Evolutionary conservation across 2,797 vertebrate species (phyloP), one percentile per base, ranked within the genome.

Genomic region (Vipera ursinii): DNA sequence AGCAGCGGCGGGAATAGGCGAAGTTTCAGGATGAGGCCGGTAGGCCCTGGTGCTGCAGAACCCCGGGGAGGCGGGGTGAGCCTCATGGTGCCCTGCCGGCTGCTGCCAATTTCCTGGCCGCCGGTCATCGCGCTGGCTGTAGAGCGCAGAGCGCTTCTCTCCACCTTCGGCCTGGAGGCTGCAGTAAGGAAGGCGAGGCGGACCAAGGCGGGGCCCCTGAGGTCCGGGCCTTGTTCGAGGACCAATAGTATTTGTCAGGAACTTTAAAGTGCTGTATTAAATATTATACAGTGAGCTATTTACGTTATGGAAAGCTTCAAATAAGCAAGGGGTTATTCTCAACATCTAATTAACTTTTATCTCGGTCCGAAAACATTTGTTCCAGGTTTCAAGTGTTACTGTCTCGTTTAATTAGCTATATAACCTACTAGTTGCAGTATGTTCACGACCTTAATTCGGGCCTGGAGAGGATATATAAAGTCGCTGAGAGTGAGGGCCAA

Each of bases 11-110:
- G 57, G 60, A 57, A 73, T 22, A 48, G 88, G 73, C 82, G 51
- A 60, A 38, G 53, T 90, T 87, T 38, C 82, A 90, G 61, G 60
- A 92, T 92, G 92, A 92, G 88, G 78, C 92, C 88, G 15, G 92
- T 60, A 82, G 92, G 92, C 88, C 88, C 73, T 57, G 60, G 26
- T 92, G 59, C 38, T 59, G 92, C 85, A 28, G 92, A 87, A 59
- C 20, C 91, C 82, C 7, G n/a, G 56, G 89, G 56, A 90, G 89
- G 86, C 56, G 87, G 82, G 61, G 63, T 78, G 92, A 90, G 89
- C 55, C 51, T 38, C 44, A 7, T 56, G 26, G 78, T 85, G 57
- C 13, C 3, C 10, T 13, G 82, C 53, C 73, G 73, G 88, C 51
- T 17, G 82, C 53, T 12, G 82, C 60, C 60, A 9, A n/a, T 90